Conservation (phyloP, 1,140 invertebrate genomes). For the Homalodisca vitripennis region DNA sequence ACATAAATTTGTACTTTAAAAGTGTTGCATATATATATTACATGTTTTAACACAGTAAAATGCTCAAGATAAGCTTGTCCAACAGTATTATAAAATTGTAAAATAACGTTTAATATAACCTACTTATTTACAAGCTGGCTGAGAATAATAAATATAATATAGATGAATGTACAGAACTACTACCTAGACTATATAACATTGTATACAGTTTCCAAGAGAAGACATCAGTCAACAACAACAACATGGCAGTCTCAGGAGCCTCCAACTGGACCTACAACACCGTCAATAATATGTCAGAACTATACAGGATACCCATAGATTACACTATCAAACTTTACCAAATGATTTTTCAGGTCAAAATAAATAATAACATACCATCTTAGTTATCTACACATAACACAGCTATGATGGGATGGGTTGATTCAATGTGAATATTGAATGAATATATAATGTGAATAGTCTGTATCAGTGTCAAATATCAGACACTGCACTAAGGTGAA, state of each 20-base stretch:
- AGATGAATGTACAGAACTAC: background rate
- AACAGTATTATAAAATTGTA: background rate
- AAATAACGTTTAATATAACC: background rate
- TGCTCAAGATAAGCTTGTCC: background rate
- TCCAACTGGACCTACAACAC: background rate
- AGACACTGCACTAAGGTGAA: too few species aligned
- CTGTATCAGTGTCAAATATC: too few species aligned
- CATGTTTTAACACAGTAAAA: background rate
- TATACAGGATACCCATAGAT: too few species aligned
- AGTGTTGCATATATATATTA: background rate
- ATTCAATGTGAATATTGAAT: too few species aligned
- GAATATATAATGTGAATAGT: too few species aligned
- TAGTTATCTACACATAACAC: too few species aligned
- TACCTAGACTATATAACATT: background rate
- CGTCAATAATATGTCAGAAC: too few species aligned
- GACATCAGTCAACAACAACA: background rate
- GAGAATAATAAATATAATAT: background rate
- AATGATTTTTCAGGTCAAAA: too few species aligned
- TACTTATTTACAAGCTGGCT: background rate
- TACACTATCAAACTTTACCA: too few species aligned
- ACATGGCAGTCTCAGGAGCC: background rate
- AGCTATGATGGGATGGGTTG: too few species aligned
- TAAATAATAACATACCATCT: too few species aligned
- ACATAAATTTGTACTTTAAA: background rate
- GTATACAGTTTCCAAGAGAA: too few species aligned